phyloP scores from a whole-genome alignment of 2,797 vertebrate genomes.

The Delichon dasypus region DNA sequence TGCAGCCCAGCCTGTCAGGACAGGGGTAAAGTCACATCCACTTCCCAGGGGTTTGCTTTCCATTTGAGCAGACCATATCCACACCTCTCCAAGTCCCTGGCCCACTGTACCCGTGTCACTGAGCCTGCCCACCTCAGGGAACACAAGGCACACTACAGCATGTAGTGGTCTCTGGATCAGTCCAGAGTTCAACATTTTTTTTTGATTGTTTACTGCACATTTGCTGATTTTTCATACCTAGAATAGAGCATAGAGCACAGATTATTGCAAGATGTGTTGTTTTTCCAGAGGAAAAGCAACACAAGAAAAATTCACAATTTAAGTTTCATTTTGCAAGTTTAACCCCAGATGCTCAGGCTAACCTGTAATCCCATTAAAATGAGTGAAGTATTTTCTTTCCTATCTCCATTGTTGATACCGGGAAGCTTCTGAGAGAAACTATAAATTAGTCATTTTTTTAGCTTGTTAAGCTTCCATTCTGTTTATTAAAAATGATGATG shows the following conservation, averaged over 20 bases:
- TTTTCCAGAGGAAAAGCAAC: background rate
- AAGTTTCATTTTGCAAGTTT: background rate
- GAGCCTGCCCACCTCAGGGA: background rate
- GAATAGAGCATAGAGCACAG: background rate
- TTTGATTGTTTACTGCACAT: background rate
- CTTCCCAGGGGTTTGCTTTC: background rate
- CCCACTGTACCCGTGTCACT: background rate
- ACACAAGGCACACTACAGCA: background rate
- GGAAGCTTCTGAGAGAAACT: background rate
- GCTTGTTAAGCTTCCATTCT: background rate
- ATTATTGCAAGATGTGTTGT: background rate
- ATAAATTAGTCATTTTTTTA: background rate
- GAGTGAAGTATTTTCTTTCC: background rate
- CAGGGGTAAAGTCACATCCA: background rate
- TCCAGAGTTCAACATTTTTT: background rate
- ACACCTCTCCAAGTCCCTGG: background rate
- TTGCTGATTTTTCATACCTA: background rate
- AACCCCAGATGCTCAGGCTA: background rate
- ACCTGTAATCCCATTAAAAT: background rate
- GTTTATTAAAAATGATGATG: conserved; percentile 13
- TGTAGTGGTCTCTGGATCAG: background rate
- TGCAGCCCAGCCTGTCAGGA: background rate
- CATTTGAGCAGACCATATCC: background rate
- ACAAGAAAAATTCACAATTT: background rate
- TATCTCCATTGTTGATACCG: background rate